Evolutionary conservation across 1,140 invertebrate genomes (phyloP), one percentile per base, ranked within the genome.

Genomic region (Nebria ingens): DNA sequence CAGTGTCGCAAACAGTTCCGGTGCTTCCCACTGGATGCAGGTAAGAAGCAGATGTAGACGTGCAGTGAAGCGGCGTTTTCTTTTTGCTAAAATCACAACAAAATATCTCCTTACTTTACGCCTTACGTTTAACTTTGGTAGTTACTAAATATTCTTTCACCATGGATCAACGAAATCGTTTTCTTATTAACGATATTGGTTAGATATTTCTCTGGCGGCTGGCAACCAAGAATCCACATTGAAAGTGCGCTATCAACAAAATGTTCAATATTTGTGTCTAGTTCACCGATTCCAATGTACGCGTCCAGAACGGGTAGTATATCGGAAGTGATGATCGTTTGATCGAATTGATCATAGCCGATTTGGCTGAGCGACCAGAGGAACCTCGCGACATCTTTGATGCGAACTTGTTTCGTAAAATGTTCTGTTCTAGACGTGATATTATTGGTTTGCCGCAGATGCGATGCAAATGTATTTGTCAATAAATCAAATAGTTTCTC

Each of bases 381-480:
- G 52, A 70, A 67, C 19, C 65, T 60, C 52, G 63, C 66, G 15
- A 71, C 64, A 58, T 71, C 69, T 55, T 71, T 71, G 2, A 22
- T 23, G 42, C 69, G 54, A 13, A 64, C 58, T 34, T 64, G 59
- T 50, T 63, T 59, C 15, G 51, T 42, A 19, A 64, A 49, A 57
- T 67, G 58, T 4, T 42, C 19, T 42, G 56, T 45, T 57, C 59
- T 61, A 15, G 58, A 55, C 15, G 25, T 55, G 45, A 60, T 60
- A 52, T 57, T 21, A 20, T 40, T 55, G 1, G n/a, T 49, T 19
- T 56, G 42, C 29, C 57, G 58, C 19, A 68, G 54, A 52, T 60
- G 23, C 25, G 60, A 45, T 19, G 67, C 34, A 52, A 59, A 59
- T 50, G 55, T 57, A 19, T 57, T 40, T n/a, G 58, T 54, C 19